Conservation (phyloP, 2,113 vertebrate species). For the Pangasianodon gigas region DNA sequence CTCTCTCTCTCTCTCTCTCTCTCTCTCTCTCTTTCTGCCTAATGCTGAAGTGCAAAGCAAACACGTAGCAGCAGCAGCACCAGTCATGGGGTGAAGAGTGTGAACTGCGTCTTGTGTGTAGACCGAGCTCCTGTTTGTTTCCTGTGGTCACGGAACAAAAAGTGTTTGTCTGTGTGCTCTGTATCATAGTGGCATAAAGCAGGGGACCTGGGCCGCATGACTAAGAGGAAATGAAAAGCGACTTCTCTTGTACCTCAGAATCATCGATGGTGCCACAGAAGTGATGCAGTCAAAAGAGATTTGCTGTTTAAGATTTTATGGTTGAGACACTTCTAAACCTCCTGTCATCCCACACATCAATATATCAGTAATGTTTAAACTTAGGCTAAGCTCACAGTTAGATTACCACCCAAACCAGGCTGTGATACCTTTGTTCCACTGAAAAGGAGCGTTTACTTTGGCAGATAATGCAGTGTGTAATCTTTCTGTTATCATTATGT, state of each 20-base stretch:
- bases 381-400: neutral
- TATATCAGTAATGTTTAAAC: constrained; percentile 11
- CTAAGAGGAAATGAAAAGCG: constrained; percentile 35
- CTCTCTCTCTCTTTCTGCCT: constrained; percentile 9
- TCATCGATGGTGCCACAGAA: neutral
- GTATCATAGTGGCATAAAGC: constrained; percentile 38
- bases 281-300: neutral
- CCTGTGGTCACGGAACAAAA: constrained; percentile 47
- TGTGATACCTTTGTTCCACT: constrained; percentile 14
- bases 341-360: neutral
- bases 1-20: constrained; percentile 38
- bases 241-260: constrained; percentile 10
- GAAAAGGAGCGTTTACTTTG: constrained; percentile 4
- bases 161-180: constrained; percentile 10
- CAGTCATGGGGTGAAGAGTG: constrained; percentile 47
- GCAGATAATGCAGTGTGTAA: constrained; percentile 12
- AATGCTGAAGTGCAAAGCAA: constrained; percentile 64
- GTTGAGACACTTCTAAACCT: neutral
- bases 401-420: constrained; percentile 5
- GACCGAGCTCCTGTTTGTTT: constrained; percentile 53
- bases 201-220: constrained; percentile 44
- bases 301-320: constrained; percentile 23
- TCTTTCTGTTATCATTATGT: constrained; percentile 22
- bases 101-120: constrained; percentile 45
- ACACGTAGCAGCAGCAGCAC: constrained; percentile 56